Percentiles rank a stretch among this genome's conserved stretches.
Evolutionary conservation across 2,113 vertebrate genomes (phyloP).

Genomic region (Thryonomys swinderianus): DNA sequence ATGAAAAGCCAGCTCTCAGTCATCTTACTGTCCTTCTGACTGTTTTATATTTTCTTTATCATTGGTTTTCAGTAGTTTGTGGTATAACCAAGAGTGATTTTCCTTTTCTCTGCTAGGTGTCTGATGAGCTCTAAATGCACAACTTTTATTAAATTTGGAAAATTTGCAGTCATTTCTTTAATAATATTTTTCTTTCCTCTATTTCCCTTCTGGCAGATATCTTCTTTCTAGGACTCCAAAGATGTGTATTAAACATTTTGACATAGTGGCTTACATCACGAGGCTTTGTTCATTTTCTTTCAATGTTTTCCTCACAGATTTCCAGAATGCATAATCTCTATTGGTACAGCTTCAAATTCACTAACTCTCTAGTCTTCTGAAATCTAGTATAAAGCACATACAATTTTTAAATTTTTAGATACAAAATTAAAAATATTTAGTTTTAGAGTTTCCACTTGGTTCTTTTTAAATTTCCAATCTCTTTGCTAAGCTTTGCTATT

Average conservation of each 20-base stretch:
- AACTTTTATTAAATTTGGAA: conserved; percentile 8
- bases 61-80: not conserved
- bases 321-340: conserved; percentile 15
- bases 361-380: not conserved
- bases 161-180: not conserved
- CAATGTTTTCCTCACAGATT: not conserved
- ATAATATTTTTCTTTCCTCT: not conserved
- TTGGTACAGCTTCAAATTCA: not conserved
- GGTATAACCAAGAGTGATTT: not conserved
- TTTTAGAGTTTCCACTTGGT: conserved; percentile 12
- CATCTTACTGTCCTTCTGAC: not conserved
- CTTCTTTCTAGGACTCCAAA: not conserved
- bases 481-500: not conserved
- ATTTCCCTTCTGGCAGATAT: not conserved
- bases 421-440: conserved; percentile 16
- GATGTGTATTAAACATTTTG: not conserved
- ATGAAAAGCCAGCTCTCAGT: not conserved
- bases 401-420: not conserved
- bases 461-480: conserved; percentile 43
- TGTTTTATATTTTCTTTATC: not conserved
- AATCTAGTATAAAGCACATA: conserved; percentile 13
- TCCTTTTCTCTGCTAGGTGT: not conserved
- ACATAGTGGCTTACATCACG: not conserved
- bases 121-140: conserved; percentile 24
- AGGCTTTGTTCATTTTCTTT: not conserved